These are phyloP conservation scores for Chaetorhynchus papuensis DNA, from an alignment of 2,113 vertebrate genomes.

Conservation along the genomic window DNA sequence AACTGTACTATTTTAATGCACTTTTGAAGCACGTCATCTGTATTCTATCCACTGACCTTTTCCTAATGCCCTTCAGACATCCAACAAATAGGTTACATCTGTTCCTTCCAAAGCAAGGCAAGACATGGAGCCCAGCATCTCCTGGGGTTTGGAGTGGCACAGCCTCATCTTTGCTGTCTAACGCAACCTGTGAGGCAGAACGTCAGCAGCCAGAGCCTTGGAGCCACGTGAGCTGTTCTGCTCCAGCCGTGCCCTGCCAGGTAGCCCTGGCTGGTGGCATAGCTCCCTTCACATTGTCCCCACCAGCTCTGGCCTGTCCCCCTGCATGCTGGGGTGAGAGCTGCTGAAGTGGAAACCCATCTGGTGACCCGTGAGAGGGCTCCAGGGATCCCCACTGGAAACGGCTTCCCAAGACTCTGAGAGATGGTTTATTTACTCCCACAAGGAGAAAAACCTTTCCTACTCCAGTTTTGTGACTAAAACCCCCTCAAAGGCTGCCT, in stretches of 20 bases:
- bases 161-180: not conserved
- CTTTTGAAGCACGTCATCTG: not conserved
- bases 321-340: not conserved
- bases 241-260: not conserved
- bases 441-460: not conserved
- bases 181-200: rapidly evolving
- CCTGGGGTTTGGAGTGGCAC: not conserved
- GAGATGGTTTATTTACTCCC: not conserved
- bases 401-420: not conserved
- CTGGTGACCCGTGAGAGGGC: not conserved
- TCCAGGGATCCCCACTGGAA: not conserved
- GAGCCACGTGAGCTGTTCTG: not conserved
- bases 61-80: constrained; percentile 10
- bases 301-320: not conserved
- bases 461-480: not conserved
- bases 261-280: not conserved
- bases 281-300: rapidly evolving
- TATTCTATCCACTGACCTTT: constrained; percentile 19
- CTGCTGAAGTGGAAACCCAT: not conserved
- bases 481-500: not conserved
- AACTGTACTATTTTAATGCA: not conserved
- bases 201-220: rapidly evolving
- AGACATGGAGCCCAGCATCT: not conserved
- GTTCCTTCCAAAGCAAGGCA: not conserved
- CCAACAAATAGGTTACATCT: constrained; percentile 38